Conservation (phyloP, 2,888 invertebrate genomes). For the Drosophila hamatofila region DNA sequence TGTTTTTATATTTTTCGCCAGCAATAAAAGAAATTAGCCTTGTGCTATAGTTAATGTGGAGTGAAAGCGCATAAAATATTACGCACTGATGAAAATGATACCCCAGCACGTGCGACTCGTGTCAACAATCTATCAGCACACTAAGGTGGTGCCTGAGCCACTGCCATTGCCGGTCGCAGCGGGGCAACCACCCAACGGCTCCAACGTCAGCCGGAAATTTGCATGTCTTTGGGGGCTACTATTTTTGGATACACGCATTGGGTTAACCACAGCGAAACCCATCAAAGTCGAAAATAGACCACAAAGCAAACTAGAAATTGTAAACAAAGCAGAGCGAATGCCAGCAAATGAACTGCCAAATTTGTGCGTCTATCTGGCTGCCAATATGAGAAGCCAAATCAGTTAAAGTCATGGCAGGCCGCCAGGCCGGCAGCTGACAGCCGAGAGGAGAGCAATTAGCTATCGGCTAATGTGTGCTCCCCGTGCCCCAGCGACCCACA, state of each 20-base stretch:
- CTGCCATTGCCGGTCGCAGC: constrained; percentile 1
- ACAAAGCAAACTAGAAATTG: constrained; percentile 47
- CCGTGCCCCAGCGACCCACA: constrained; percentile 19
- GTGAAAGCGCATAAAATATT: constrained; percentile 69
- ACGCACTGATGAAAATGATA: constrained; percentile 50
- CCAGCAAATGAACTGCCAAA: constrained; percentile 36
- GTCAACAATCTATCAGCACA: constrained; percentile 52
- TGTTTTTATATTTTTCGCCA: constrained; percentile 45
- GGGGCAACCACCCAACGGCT: constrained; percentile 1
- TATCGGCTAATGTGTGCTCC: constrained; percentile 11
- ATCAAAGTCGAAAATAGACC: constrained; percentile 31
- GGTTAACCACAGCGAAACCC: constrained; percentile 34
- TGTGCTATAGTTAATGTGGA: constrained; percentile 40
- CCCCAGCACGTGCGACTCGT: constrained; percentile 44
- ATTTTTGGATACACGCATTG: constrained; percentile 54
- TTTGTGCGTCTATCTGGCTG: constrained; percentile 6
- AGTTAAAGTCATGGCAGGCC: constrained; percentile 35
- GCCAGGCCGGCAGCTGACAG: constrained; percentile 6
- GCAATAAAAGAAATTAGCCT: constrained; percentile 53
- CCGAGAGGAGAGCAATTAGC: constrained; percentile 19
- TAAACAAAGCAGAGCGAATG: constrained; percentile 60
- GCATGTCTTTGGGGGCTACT: constrained; percentile 53
- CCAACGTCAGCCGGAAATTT: constrained; percentile 60
- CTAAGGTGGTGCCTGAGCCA: constrained; percentile 1
- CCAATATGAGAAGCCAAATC: constrained; percentile 22